Conservation (phyloP, 2,797 vertebrate species). For the Helicolenus hilgendorfi region DNA sequence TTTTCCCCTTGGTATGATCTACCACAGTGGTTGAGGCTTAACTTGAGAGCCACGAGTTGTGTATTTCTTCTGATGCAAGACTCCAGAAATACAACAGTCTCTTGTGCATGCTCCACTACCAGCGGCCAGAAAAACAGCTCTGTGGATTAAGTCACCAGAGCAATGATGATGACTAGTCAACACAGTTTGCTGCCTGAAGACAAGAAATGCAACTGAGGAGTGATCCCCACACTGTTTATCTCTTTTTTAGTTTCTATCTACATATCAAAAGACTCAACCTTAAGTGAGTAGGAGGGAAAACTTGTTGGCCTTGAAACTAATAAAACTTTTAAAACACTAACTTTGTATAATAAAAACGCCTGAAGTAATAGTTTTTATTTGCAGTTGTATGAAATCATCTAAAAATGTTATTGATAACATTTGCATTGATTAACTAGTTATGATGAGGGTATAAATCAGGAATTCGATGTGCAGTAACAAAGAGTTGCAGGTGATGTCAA, state of each 20-base stretch:
- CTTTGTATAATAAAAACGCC: background rate
- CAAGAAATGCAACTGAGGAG: conserved; percentile 27
- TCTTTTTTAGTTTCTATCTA: conserved; percentile 35
- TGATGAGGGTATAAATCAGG: background rate
- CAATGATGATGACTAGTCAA: conserved; percentile 61
- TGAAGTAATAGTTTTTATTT: background rate
- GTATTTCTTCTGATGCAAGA: conserved; percentile 74
- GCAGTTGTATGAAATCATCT: background rate
- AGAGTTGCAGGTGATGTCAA: background rate
- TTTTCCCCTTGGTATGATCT: background rate
- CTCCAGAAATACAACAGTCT: conserved; percentile 71
- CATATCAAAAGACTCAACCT: conserved; percentile 51
- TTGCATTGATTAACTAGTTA: background rate
- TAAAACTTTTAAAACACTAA: conserved; percentile 3
- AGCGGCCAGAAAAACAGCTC: conserved; percentile 68
- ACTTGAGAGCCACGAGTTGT: conserved; percentile 24
- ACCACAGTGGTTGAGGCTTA: conserved; percentile 11
- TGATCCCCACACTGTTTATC: conserved; percentile 32
- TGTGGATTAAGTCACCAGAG: conserved; percentile 69
- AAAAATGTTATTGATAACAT: background rate
- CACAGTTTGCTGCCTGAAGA: conserved; percentile 58
- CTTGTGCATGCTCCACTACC: conserved; percentile 56
- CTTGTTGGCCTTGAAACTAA: conserved; percentile 19
- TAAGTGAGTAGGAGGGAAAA: conserved; percentile 13
- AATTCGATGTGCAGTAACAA: background rate